These are phyloP conservation scores for Anoplius nigerrimus DNA, from an alignment of 2,888 invertebrate genomes.

Conservation along the genomic window DNA sequence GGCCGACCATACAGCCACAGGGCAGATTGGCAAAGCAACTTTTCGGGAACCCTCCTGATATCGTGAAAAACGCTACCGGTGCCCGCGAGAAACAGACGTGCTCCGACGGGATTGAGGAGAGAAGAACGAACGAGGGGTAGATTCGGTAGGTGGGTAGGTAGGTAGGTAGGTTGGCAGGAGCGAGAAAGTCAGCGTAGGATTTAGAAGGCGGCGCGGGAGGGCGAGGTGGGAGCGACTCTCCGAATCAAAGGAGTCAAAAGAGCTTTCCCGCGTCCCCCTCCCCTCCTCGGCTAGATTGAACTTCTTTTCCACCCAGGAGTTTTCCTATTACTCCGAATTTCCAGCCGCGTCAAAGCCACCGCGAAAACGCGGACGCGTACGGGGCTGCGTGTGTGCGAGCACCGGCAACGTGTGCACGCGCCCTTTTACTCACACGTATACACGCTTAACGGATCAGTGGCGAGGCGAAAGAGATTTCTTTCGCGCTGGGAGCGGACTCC, in stretches of 20 bases:
- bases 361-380: constrained; percentile 29
- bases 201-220: constrained; percentile 40
- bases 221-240: constrained; percentile 45
- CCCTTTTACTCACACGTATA: neutral
- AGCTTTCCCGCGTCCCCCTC: constrained; percentile 65
- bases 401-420: neutral
- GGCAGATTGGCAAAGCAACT: constrained; percentile 63
- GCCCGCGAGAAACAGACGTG: neutral
- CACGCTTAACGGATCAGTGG: neutral
- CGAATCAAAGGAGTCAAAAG: constrained; percentile 72
- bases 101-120: constrained; percentile 1
- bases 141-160: constrained; percentile 25
- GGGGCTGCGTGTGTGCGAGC: constrained; percentile 38
- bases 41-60: constrained; percentile 57
- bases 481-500: neutral
- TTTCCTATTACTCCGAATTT: constrained; percentile 74
- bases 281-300: constrained; percentile 65
- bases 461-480: neutral
- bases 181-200: constrained; percentile 35
- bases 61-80: constrained; percentile 45
- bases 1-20: constrained; percentile 47
- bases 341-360: constrained; percentile 59
- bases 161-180: neutral
- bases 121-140: constrained; percentile 10
- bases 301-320: constrained; percentile 72